Evolutionary conservation across 2,888 invertebrate species (phyloP).

Genomic region (Torymus aiolomorphi): DNA sequence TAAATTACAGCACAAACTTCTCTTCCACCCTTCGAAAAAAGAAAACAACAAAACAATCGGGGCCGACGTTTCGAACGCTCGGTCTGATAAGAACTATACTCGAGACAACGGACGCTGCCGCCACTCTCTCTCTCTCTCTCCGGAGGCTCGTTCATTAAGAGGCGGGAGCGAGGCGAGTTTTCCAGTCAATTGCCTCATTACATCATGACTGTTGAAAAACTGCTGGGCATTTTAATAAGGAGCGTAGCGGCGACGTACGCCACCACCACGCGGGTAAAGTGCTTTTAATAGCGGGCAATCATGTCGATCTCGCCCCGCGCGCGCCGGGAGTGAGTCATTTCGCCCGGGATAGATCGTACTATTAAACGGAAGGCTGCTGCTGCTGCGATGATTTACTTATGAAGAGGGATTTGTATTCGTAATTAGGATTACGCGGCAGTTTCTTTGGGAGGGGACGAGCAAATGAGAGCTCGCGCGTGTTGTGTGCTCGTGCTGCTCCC

Average conservation of each 20-base stretch:
- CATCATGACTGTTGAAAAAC: conserved; percentile 53
- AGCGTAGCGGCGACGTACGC: conserved; percentile 7
- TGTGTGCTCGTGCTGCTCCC: too few species aligned
- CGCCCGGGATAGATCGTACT: conserved; percentile 6
- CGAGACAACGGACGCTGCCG: background rate
- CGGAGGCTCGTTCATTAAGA: conserved; percentile 48
- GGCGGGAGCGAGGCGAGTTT: conserved; percentile 43
- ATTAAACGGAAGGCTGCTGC: background rate
- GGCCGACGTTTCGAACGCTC: background rate
- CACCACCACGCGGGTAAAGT: conserved; percentile 17
- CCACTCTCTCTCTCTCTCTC: background rate
- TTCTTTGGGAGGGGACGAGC: background rate
- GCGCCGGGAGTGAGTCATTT: conserved; percentile 42
- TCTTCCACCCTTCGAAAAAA: background rate
- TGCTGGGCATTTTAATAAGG: conserved; percentile 51
- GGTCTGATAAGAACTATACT: conserved; percentile 33
- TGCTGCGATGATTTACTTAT: conserved; percentile 25
- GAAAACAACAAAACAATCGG: background rate
- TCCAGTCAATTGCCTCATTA: conserved; percentile 52
- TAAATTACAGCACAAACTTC: conserved; percentile 19
- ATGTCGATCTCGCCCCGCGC: conserved; percentile 31
- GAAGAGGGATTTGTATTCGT: background rate
- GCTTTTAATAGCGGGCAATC: conserved; percentile 51
- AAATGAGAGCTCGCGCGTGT: too few species aligned
- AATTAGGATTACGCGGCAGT: conserved; percentile 36